Percentiles rank a stretch among this genome's conserved stretches.
These are phyloP conservation scores for Physella acuta DNA, from an alignment of 1,140 invertebrate species.

Conservation along the genomic window DNA sequence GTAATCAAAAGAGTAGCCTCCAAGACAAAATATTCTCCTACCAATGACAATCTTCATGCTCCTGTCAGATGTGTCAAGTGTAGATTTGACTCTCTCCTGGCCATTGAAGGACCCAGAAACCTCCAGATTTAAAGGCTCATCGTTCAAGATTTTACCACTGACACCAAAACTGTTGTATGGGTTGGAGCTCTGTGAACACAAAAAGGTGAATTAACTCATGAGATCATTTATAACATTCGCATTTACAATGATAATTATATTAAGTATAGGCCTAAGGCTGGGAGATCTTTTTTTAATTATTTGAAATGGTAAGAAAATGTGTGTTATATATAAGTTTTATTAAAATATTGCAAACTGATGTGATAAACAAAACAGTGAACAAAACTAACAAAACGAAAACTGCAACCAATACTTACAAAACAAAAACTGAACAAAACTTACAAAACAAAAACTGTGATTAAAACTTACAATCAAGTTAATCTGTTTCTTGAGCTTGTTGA, in stretches of 20 bases:
- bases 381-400: background rate
- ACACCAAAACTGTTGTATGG: conserved; percentile 2
- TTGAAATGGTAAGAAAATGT: background rate
- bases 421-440: background rate
- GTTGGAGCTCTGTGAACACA: background rate
- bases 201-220: background rate
- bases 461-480: conserved; percentile 13
- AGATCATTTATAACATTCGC: background rate
- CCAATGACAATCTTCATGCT: conserved; percentile 15
- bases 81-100: conserved; percentile 5
- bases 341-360: background rate
- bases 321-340: background rate
- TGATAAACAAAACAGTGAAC: background rate
- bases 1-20: background rate
- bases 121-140: background rate
- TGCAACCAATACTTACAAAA: background rate
- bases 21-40: background rate
- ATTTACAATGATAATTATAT: background rate
- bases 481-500: conserved; percentile 20
- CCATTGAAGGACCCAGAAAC: background rate
- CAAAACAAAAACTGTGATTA: background rate
- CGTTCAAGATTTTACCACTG: background rate
- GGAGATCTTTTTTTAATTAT: background rate
- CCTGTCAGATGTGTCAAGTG: background rate
- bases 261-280: background rate